Evolutionary conservation across 2,797 vertebrate genomes (phyloP), one percentile per base, ranked within the genome.

Genomic region (Cirrhinus molitorella): DNA sequence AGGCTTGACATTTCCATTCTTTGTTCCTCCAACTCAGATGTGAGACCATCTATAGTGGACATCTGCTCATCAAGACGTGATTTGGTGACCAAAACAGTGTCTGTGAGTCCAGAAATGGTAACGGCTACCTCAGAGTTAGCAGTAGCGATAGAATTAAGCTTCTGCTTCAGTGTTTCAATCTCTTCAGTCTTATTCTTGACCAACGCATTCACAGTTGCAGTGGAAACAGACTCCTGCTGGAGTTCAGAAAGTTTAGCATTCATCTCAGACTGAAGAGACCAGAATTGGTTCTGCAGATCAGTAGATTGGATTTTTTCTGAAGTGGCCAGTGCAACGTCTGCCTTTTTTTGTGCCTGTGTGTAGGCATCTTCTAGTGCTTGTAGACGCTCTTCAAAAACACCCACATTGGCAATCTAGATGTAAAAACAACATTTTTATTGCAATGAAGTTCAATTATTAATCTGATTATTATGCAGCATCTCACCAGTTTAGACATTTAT

Each of bases 201-300:
- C 23, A 82, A 19, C 11, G 84, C 70, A 68, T 71, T 70, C 71
- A 91, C 57, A 0, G 84, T 71, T n/a, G 74, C 53, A 17, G 84
- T 81, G 34, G 89, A 89, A 78, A 87, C 71, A 1, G 79, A 59
- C 19, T 85, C 80, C 83, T 91, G 80, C 53, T 88, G 89, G 37
- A 91, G 83, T 67, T 89, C 87, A 1, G 83, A 74, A 23, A 89
- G 70, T 70, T 59, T 87, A 37, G 43, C 17, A 37, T 87, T 86
- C 49, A 88, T 83, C 51, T 87, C 85, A 0, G 84, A 70, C 73
- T 86, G 81, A 28, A 88, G 76, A 8, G 43, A 66, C 51, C 85
- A 83, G 23, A 90, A 80, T 47, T 87, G 90, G 73, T 65, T 83
- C 8, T 75, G 45, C 66, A 88, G 55, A 51, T 87, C 82, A n/a